These are phyloP conservation scores for Trachelus tabidus DNA, from an alignment of 2,888 invertebrate species.

Conservation along the genomic window DNA sequence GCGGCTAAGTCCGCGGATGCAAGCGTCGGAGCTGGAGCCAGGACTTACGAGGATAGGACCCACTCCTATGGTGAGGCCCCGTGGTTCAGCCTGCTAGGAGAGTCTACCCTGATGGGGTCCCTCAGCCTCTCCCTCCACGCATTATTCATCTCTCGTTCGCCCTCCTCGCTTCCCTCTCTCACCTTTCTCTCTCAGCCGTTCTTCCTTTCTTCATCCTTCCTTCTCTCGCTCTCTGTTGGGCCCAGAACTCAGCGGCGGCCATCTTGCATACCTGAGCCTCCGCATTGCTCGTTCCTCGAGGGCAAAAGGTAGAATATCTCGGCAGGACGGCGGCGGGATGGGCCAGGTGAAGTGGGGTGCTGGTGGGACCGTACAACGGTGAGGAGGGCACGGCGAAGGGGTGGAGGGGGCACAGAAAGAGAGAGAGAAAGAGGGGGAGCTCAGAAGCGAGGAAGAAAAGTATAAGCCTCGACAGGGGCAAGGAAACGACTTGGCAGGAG, in stretches of 20 bases:
- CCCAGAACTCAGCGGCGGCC: slow-evolving; percentile 55
- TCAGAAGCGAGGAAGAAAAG: slow-evolving; percentile 9
- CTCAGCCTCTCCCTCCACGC: slow-evolving; percentile 49
- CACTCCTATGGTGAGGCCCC: slow-evolving; percentile 8
- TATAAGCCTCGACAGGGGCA: background rate
- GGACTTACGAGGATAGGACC: slow-evolving; percentile 21
- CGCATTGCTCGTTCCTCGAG: slow-evolving; percentile 66
- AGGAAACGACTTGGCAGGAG: slow-evolving; percentile 13
- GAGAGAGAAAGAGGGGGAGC: slow-evolving; percentile 9
- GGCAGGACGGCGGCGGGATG: slow-evolving; percentile 43
- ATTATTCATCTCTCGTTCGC: slow-evolving; percentile 56
- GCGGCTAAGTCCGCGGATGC: slow-evolving; percentile 46
- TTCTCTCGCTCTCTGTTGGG: slow-evolving; percentile 28
- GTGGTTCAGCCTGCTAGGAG: slow-evolving; percentile 20
- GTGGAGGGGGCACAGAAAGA: slow-evolving; percentile 23
- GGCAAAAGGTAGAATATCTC: slow-evolving; percentile 67
- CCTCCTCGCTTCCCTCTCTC: slow-evolving; percentile 14
- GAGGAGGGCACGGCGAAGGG: slow-evolving; percentile 13
- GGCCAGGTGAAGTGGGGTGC: slow-evolving; percentile 25
- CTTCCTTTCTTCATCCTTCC: slow-evolving; percentile 29
- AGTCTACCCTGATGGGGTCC: slow-evolving; percentile 26
- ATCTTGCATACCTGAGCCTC: slow-evolving; percentile 69
- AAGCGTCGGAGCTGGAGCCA: slow-evolving; percentile 35
- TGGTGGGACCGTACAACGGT: slow-evolving; percentile 16
- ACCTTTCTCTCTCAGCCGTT: slow-evolving; percentile 18